Conservation (phyloP, 2,797 vertebrate genomes). For the Cephalopachus bancanus region DNA sequence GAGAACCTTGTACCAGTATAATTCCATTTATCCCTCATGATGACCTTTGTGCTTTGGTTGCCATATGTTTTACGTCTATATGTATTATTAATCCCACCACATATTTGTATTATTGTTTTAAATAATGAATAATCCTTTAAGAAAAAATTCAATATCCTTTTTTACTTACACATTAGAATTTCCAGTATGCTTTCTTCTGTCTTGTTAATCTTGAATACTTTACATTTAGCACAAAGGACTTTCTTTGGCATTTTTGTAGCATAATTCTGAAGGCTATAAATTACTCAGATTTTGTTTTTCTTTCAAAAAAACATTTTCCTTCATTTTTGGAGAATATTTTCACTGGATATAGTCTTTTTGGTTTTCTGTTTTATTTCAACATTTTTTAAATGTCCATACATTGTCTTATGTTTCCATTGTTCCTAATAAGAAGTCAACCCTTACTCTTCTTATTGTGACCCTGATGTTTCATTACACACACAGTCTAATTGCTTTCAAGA, state of each 20-base stretch:
- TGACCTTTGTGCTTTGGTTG: not conserved
- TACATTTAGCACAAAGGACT: not conserved
- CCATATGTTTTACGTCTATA: not conserved
- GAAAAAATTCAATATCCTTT: not conserved
- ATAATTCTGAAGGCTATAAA: not conserved
- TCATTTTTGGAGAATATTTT: not conserved
- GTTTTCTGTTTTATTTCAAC: not conserved
- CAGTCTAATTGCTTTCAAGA: not conserved
- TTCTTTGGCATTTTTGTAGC: not conserved
- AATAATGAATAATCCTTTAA: not conserved
- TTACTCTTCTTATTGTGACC: not conserved
- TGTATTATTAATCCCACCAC: not conserved
- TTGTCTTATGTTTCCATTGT: not conserved
- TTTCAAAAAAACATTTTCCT: not conserved
- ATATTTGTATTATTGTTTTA: constrained; percentile 10
- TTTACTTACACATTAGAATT: not conserved
- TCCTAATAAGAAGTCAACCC: not conserved
- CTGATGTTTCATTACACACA: not conserved
- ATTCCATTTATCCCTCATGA: not conserved
- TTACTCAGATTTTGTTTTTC: not conserved
- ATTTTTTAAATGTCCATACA: not conserved
- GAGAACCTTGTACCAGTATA: not conserved
- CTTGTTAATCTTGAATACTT: not conserved
- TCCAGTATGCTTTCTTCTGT: not conserved
- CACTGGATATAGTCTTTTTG: not conserved